A percentile compares a stretch with the other conserved stretches of the same genome.
Evolutionary conservation across 2,888 invertebrate species (phyloP).

Genomic region (Trachelus troglodyta): DNA sequence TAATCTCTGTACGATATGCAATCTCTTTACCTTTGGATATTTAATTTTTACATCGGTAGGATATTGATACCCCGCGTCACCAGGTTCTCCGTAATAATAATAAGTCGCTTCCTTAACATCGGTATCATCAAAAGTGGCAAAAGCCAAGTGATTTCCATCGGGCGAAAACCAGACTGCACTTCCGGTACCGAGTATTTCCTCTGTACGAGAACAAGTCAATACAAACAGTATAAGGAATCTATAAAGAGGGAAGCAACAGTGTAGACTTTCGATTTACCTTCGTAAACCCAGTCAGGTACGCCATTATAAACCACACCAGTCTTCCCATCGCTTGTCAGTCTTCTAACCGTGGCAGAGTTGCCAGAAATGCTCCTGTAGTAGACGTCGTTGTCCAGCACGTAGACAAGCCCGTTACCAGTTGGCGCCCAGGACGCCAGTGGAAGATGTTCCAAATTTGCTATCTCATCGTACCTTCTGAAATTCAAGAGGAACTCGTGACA

Average conservation of each 20-base stretch:
- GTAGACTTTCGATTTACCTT: slow-evolving; percentile 70
- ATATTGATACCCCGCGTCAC: slow-evolving; percentile 73
- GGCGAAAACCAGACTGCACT: slow-evolving; percentile 86
- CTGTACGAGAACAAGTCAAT: slow-evolving; percentile 66
- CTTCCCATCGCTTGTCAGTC: slow-evolving; percentile 74
- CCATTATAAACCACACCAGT: slow-evolving; percentile 81
- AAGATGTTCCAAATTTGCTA: slow-evolving; percentile 70
- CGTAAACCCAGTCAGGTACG: slow-evolving; percentile 93
- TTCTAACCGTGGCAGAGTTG: slow-evolving; percentile 46
- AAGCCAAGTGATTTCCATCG: slow-evolving; percentile 75
- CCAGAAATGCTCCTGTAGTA: slow-evolving; percentile 68
- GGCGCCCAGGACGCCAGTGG: slow-evolving; percentile 75
- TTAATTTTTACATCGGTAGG: slow-evolving; percentile 75
- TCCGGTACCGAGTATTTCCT: slow-evolving; percentile 80
- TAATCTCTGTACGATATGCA: too few relatives aligned
- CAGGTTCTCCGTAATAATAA: slow-evolving; percentile 75
- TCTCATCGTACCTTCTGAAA: slow-evolving; percentile 64
- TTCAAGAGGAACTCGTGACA: background rate
- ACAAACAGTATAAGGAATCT: too few relatives aligned
- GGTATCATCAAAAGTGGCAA: slow-evolving; percentile 79
- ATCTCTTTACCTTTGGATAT: slow-evolving; percentile 78
- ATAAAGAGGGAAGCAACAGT: background rate
- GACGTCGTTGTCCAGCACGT: slow-evolving; percentile 78
- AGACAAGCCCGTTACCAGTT: slow-evolving; percentile 70
- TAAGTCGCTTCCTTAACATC: slow-evolving; percentile 75